Evolutionary conservation across 2,113 vertebrate species (phyloP).

Genomic region (Ammospiza nelsoni): DNA sequence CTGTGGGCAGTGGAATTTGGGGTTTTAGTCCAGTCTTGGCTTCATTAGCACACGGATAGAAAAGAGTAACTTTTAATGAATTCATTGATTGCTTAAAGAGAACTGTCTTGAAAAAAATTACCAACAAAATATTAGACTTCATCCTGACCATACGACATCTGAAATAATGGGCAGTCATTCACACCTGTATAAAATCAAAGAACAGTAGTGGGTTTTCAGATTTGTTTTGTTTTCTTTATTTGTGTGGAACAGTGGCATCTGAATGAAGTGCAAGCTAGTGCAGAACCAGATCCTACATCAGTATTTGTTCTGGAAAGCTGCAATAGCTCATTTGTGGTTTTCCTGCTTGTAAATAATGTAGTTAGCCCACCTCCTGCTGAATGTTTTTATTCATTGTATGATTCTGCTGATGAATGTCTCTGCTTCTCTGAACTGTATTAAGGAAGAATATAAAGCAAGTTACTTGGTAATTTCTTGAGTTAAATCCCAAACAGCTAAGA

Average conservation of each 20-base stretch:
- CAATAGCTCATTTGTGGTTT: constrained; percentile 35
- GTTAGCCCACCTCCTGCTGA: background rate
- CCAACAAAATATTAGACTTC: background rate
- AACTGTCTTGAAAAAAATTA: background rate
- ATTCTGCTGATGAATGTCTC: background rate
- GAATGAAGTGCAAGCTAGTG: background rate
- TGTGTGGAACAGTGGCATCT: background rate
- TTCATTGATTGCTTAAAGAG: background rate
- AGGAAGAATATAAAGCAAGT: background rate
- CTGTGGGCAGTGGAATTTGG: background rate
- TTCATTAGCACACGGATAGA: background rate
- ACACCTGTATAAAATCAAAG: background rate
- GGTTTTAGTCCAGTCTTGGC: background rate
- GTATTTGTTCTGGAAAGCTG: constrained; percentile 49
- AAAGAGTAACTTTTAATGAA: background rate
- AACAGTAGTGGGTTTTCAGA: background rate
- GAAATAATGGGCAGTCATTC: background rate
- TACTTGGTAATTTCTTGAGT: background rate
- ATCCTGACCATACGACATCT: background rate
- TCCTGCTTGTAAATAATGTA: constrained; percentile 43
- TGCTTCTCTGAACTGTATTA: background rate
- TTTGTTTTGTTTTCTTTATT: background rate
- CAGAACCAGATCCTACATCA: background rate
- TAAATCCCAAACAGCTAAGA: background rate
- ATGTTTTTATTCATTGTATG: constrained; percentile 1